Base-by-base conservation (phyloP, 2,888 invertebrate species). In the Netelia virgata region DNA sequence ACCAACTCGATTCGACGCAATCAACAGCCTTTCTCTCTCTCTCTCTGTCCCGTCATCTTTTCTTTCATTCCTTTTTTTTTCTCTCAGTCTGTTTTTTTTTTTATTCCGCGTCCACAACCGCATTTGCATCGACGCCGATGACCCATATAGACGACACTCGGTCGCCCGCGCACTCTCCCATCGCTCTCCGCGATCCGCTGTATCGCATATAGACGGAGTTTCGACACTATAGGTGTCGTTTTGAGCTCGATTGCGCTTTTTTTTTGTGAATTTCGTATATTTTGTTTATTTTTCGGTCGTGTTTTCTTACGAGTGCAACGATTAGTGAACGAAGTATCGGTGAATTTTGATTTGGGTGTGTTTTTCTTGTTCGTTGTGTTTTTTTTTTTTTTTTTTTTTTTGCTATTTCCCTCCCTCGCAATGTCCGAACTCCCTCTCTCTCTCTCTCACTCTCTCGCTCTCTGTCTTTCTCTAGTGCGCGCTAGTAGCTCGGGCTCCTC, bases 61-160 rank as follows among this genome's bases (percentile, higher is more conserved):
- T 53, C 41, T 59, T 47, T 68, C 57, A 23, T 23, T 53, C 23
- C 53, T 11, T 14, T 20, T 43, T 61, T 63, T 59, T 16, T 77
- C 53, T 14, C n/a, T 18, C 16, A 10, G 14, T 63, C 53, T 66
- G 57, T 50, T 66, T 83, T 70, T 80, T 78, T 75, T 77, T 83
- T 88, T 88, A 89, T 83, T 61, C 20, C 64, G 55, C 63, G 55
- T 87, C 86, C 87, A 90, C 88, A 90, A 89, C 89, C 90, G 90
- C 92, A 93, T 92, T 93, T 92, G 92, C 92, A 93, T 92, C 92
- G 91, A 87, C 91, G 91, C 89, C 91, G 92, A 92, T 93, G 93
- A 93, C 93, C 92, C 92, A 93, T 92, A 92, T 92, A 91, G 90
- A 90, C 89, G 72, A 73, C 68, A 72, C 66, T 53, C 76, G 41